Evolutionary conservation across 2,797 vertebrate genomes (phyloP).

Genomic region (Tangara arthus): DNA sequence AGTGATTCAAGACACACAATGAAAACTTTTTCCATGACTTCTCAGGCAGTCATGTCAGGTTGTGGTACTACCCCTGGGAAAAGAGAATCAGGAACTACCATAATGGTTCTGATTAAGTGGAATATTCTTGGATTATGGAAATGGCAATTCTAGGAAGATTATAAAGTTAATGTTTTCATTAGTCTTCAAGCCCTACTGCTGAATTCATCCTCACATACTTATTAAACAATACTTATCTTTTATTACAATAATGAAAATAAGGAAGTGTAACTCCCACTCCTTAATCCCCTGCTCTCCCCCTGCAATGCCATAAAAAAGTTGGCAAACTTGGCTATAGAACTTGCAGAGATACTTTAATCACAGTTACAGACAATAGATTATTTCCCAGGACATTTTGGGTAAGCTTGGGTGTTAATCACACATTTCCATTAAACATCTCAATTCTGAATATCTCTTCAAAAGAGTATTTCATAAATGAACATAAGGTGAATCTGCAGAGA

Average conservation of each 20-base stretch:
- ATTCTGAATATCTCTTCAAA: not conserved
- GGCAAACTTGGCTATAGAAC: not conserved
- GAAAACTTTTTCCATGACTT: not conserved
- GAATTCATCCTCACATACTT: slow-evolving; percentile 7
- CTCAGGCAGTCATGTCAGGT: not conserved
- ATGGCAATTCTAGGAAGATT: not conserved
- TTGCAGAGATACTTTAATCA: not conserved
- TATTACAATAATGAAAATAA: slow-evolving; percentile 12
- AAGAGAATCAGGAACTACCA: not conserved
- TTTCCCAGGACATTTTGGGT: not conserved
- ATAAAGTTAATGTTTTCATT: not conserved
- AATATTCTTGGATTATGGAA: not conserved
- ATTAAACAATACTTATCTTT: not conserved
- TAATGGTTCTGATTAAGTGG: not conserved
- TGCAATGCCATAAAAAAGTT: not conserved
- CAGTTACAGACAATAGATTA: not conserved
- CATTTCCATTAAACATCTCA: not conserved
- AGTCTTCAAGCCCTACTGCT: not conserved
- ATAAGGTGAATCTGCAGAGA: not conserved
- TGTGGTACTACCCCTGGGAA: not conserved
- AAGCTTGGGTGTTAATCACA: not conserved
- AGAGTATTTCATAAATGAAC: not conserved
- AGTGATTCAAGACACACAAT: not conserved
- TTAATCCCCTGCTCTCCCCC: not conserved
- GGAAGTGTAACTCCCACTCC: not conserved